Evolutionary conservation across 2,888 invertebrate genomes (phyloP), one percentile per base, ranked within the genome.

Genomic region (Polietes domitor): DNA sequence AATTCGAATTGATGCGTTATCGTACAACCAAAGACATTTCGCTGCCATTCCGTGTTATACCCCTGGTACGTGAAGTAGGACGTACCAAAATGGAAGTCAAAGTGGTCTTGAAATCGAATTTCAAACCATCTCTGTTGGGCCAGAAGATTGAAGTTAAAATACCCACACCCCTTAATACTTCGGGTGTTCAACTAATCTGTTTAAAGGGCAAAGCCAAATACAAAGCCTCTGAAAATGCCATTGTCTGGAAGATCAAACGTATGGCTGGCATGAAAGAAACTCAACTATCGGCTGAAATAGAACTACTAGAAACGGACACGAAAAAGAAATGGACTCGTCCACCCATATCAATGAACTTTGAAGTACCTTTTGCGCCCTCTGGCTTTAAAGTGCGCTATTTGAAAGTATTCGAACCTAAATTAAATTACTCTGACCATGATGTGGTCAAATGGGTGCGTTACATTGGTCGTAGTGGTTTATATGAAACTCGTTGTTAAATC

Each of bases 371-470:
- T 92, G 99, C 99, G 10, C 99, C 99, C 5, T 99, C 99, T 73
- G 99, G 99, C 0, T 99, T 99, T 92, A 99, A 99, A 94, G 99
- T 99, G 81, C 96, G 99, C 53, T 99, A 99, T 92, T 93, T 99
- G 90, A 99, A 99, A 93, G 99, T 99, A 85, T 99, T 99, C 90
- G 99, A 99, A 93, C 97, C 99, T 0, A 99, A 99, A 92, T 94
- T 99, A 88, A 99, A 99, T 94, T 99, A 99, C 93, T 99, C 99
- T 0, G 99, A 99, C 93, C 99, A 99, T 90, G 99, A 99, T 92
- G 99, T 99, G 87, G 99, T 99, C 91, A 99, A 99, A 95, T 99
- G 99, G 99, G 99, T 99, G 86, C 95, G 99, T 37, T 99, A 99
- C 93, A 99, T 99, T 90, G 99, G 99, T 63, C 96, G 99, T 90